Conservation (phyloP, 1,140 invertebrate species). For the Drosophila bocki region DNA sequence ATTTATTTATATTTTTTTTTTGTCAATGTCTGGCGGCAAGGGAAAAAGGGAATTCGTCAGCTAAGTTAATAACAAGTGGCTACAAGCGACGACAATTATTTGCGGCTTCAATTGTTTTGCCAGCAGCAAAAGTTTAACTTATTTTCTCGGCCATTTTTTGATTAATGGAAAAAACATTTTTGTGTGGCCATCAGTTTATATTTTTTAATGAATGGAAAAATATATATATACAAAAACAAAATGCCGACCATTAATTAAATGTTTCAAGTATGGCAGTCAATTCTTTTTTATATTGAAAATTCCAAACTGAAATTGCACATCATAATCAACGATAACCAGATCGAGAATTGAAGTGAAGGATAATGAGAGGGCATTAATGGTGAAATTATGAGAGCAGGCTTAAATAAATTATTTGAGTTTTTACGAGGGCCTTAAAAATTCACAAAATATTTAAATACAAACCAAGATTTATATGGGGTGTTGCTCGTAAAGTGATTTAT, state of each 20-base stretch:
- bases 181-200: slow-evolving; percentile 22
- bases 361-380: slow-evolving; percentile 38
- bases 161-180: slow-evolving; percentile 80
- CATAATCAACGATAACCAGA: slow-evolving; percentile 55
- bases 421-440: neutral
- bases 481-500: neutral
- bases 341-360: slow-evolving; percentile 49
- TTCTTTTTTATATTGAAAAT: slow-evolving; percentile 9
- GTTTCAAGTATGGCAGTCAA: slow-evolving; percentile 38
- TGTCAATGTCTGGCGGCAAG: slow-evolving; percentile 58
- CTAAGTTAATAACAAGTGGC: slow-evolving; percentile 74
- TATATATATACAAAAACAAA: slow-evolving; percentile 24
- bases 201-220: slow-evolving; percentile 62
- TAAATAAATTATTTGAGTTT: slow-evolving; percentile 12
- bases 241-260: slow-evolving; percentile 74
- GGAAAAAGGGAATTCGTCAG: slow-evolving; percentile 62
- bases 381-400: slow-evolving; percentile 20
- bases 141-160: slow-evolving; percentile 60
- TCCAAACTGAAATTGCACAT: slow-evolving; percentile 24
- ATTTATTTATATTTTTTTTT: slow-evolving; percentile 40
- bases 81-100: slow-evolving; percentile 63
- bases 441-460: slow-evolving; percentile 1
- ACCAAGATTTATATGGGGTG: neutral
- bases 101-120: slow-evolving; percentile 70
- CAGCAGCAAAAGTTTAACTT: slow-evolving; percentile 35